Evolutionary conservation across 2,888 invertebrate species (phyloP).

Genomic region (Cyclophora punctaria): DNA sequence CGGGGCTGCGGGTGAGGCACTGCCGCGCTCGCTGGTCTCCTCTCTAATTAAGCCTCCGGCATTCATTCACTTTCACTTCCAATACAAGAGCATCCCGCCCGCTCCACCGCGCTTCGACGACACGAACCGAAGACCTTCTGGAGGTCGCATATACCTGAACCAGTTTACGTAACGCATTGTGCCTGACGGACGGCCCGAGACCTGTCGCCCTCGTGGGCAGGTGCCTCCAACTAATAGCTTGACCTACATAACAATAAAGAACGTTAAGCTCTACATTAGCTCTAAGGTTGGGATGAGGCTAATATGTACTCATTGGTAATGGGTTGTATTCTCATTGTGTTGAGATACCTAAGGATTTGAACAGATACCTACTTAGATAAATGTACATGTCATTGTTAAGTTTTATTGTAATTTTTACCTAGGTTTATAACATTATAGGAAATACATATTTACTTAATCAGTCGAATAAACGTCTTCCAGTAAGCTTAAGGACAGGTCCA

Average conservation of each 20-base stretch:
- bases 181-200: background rate
- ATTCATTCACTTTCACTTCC: slow-evolving; percentile 76
- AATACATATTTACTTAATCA: too few relatives aligned
- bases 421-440: too few relatives aligned
- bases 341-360: too few relatives aligned
- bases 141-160: slow-evolving; percentile 64
- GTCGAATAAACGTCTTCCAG: too few relatives aligned
- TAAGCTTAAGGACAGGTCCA: too few relatives aligned
- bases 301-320: too few relatives aligned
- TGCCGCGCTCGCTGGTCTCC: slow-evolving; percentile 63
- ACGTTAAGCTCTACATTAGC: too few relatives aligned
- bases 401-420: too few relatives aligned
- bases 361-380: too few relatives aligned
- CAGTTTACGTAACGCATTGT: slow-evolving; percentile 37
- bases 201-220: background rate
- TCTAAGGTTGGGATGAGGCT: too few relatives aligned
- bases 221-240: background rate
- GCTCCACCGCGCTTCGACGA: slow-evolving; percentile 51
- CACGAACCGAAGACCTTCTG: slow-evolving; percentile 62
- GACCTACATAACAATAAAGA: background rate
- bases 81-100: slow-evolving; percentile 62
- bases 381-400: too few relatives aligned
- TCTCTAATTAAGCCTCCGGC: slow-evolving; percentile 74
- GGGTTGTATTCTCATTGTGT: too few relatives aligned
- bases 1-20: slow-evolving; percentile 64